Evolutionary conservation across 2,888 invertebrate species (phyloP).

Genomic region (Noctua janthe): DNA sequence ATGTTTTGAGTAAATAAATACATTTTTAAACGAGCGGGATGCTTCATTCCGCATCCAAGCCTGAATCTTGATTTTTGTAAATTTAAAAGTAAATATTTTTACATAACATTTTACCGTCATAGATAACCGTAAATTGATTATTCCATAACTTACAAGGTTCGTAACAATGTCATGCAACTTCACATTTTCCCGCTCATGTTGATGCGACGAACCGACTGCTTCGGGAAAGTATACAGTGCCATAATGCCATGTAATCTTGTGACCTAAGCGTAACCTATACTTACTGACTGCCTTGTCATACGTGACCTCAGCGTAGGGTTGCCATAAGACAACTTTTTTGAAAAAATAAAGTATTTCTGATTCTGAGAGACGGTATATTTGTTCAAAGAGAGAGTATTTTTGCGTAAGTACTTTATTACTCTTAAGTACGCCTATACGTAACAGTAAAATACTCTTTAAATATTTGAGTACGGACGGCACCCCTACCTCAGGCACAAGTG

Average conservation of each 20-base stretch:
- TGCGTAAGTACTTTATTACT: neutral
- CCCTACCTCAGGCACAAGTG: slow-evolving; percentile 10
- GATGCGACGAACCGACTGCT: neutral
- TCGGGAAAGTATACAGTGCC: slow-evolving; percentile 10
- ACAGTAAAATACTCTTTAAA: neutral
- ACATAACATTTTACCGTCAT: neutral
- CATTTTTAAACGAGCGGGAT: neutral
- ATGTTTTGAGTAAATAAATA: too few relatives aligned
- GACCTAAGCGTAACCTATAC: slow-evolving; percentile 38
- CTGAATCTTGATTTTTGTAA: neutral
- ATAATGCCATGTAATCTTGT: slow-evolving; percentile 41
- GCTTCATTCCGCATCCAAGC: neutral
- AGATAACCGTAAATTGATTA: neutral
- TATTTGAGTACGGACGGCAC: neutral
- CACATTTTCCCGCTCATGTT: slow-evolving; percentile 1
- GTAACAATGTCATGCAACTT: neutral
- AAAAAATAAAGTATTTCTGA: neutral
- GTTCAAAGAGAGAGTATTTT: neutral
- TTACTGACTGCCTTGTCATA: slow-evolving; percentile 34
- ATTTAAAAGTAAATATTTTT: neutral
- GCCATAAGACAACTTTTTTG: neutral
- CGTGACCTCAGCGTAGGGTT: slow-evolving; percentile 33
- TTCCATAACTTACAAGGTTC: neutral
- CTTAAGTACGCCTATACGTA: neutral
- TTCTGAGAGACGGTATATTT: neutral